Percentiles rank a stretch among this genome's conserved stretches.
Evolutionary conservation across 1,140 invertebrate species (phyloP).

Genomic region (Drosophila kurseongensis): DNA sequence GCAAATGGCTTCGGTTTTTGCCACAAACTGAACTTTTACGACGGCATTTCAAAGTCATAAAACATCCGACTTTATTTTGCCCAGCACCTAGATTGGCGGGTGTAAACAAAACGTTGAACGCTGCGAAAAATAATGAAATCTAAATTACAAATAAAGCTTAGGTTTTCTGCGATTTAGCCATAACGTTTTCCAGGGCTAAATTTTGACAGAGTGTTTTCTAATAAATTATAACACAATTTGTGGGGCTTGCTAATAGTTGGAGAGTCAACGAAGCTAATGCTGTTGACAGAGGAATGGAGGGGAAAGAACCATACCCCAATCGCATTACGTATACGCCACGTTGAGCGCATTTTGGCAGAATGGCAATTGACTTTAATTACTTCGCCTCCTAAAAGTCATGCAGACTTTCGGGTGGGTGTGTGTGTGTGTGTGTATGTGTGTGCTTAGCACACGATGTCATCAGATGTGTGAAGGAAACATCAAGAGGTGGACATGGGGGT

Average conservation of each 20-base stretch:
- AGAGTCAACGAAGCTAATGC: slow-evolving; percentile 60
- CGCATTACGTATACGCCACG: slow-evolving; percentile 74
- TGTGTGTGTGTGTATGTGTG: slow-evolving; percentile 27
- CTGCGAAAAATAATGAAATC: slow-evolving; percentile 31
- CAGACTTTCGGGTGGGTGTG: slow-evolving; percentile 22
- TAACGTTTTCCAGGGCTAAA: slow-evolving; percentile 6
- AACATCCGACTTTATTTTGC: slow-evolving; percentile 23
- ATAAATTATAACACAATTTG: slow-evolving; percentile 66
- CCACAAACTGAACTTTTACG: slow-evolving; percentile 60
- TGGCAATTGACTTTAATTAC: slow-evolving; percentile 81
- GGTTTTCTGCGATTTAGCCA: slow-evolving; percentile 10
- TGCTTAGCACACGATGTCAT: slow-evolving; percentile 49
- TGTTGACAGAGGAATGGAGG: slow-evolving; percentile 36
- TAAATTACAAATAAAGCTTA: slow-evolving; percentile 27
- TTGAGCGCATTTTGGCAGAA: slow-evolving; percentile 70
- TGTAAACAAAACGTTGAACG: slow-evolving; percentile 17
- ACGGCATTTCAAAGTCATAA: slow-evolving; percentile 50
- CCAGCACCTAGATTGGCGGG: slow-evolving; percentile 21
- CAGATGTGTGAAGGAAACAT: slow-evolving; percentile 11
- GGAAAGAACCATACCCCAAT: slow-evolving; percentile 23
- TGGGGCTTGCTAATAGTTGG: slow-evolving; percentile 56
- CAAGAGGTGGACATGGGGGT: not conserved
- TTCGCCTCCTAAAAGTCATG: slow-evolving; percentile 64
- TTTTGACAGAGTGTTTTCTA: slow-evolving; percentile 35
- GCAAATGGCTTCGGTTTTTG: slow-evolving; percentile 27